Evolutionary conservation across 2,888 invertebrate species (phyloP).

Genomic region (Sympetrum striolatum): DNA sequence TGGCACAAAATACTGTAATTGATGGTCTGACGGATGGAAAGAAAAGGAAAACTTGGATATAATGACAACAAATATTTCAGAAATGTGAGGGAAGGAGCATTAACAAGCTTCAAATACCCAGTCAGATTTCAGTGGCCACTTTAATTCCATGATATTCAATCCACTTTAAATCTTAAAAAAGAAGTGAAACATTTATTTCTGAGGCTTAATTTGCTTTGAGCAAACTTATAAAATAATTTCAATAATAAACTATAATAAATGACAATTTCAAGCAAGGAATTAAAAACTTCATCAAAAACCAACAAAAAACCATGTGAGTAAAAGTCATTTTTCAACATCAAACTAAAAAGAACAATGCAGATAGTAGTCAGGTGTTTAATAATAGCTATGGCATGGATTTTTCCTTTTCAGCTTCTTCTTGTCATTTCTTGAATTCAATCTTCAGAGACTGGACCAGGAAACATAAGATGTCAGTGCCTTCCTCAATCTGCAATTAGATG

Average conservation of each 20-base stretch:
- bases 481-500: conserved; percentile 79
- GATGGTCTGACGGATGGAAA: too few relatives aligned
- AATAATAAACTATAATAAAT: background rate
- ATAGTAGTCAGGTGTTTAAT: conserved; percentile 23
- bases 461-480: conserved; percentile 86
- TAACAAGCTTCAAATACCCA: too few relatives aligned
- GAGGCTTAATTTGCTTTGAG: background rate
- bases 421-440: conserved; percentile 64
- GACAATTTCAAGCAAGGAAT: background rate
- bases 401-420: background rate
- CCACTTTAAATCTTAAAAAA: background rate
- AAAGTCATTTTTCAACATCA: conserved; percentile 10
- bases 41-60: too few relatives aligned
- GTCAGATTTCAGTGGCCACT: too few relatives aligned
- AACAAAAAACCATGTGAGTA: background rate
- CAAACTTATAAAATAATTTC: background rate
- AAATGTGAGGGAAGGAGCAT: too few relatives aligned
- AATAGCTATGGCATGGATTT: background rate
- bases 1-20: too few relatives aligned
- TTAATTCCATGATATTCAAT: too few relatives aligned
- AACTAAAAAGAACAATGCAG: conserved; percentile 14
- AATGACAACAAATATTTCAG: too few relatives aligned
- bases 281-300: background rate
- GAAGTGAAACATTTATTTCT: background rate
- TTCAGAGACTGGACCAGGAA: conserved; percentile 79